Evolutionary conservation across 2,888 invertebrate species (phyloP).

Genomic region (Theretra japonica): DNA sequence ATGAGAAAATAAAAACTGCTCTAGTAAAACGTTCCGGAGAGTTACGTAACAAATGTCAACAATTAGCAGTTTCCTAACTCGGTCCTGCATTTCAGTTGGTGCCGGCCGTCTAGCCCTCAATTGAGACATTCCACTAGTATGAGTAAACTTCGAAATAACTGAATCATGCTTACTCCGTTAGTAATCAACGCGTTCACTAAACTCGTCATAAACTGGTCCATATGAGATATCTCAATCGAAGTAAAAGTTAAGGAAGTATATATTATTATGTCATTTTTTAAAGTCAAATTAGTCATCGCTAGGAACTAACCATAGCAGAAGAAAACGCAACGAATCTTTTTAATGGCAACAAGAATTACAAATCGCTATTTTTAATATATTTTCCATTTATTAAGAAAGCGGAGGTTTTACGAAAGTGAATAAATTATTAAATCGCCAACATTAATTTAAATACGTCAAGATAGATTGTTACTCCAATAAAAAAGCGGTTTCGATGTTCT

Average conservation of each 20-base stretch:
- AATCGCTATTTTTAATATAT: too few relatives aligned
- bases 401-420: too few relatives aligned
- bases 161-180: constrained; percentile 22
- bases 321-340: too few relatives aligned
- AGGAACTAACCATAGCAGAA: too few relatives aligned
- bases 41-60: neutral
- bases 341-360: too few relatives aligned
- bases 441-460: too few relatives aligned
- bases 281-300: too few relatives aligned
- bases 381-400: too few relatives aligned
- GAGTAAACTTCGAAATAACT: constrained; percentile 9
- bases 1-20: neutral
- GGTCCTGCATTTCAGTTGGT: constrained; percentile 1
- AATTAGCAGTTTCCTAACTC: constrained; percentile 5
- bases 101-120: constrained; percentile 21
- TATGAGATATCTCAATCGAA: neutral
- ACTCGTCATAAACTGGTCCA: constrained; percentile 3
- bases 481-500: too few relatives aligned
- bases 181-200: constrained; percentile 15
- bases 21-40: neutral
- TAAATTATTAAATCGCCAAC: too few relatives aligned
- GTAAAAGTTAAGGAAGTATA: neutral
- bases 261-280: neutral
- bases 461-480: too few relatives aligned
- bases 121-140: constrained; percentile 15